A percentile compares a stretch with the other conserved stretches of the same genome.
Evolutionary conservation across 2,797 vertebrate genomes (phyloP).

Genomic region (Mus caroli): DNA sequence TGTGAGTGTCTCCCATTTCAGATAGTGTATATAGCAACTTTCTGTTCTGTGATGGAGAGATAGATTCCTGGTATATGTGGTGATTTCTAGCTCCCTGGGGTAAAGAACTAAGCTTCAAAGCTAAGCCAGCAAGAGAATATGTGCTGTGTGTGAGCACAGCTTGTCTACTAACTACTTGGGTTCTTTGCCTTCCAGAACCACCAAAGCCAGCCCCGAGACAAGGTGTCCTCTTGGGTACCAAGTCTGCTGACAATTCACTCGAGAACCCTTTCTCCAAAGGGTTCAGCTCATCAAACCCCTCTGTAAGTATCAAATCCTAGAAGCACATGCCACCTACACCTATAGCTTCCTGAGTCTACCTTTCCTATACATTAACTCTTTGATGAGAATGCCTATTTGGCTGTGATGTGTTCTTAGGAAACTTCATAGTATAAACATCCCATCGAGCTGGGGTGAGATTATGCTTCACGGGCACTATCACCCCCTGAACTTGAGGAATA

Average conservation of each 20-base stretch:
- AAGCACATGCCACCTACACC: background rate
- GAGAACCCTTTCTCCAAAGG: conserved; percentile 91
- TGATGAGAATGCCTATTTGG: background rate
- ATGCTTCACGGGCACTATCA: background rate
- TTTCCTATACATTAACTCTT: background rate
- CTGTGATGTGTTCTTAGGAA: background rate
- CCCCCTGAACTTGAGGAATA: conserved; percentile 49
- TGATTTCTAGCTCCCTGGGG: conserved; percentile 1
- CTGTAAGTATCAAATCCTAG: conserved; percentile 88
- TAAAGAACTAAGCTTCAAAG: conserved; percentile 1
- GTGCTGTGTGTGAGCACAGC: background rate
- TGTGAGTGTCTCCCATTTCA: conserved; percentile 2
- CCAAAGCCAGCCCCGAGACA: conserved; percentile 86
- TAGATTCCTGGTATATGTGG: background rate
- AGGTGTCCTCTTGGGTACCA: conserved; percentile 73
- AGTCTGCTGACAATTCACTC: conserved; percentile 87
- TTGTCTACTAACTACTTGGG: conserved; percentile 48
- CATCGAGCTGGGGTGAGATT: background rate
- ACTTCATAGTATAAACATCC: background rate
- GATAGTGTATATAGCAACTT: background rate
- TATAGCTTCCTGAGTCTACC: background rate
- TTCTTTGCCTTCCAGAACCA: conserved; percentile 85
- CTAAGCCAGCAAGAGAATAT: background rate
- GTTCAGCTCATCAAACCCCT: conserved; percentile 87
- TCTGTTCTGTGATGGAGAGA: background rate